phyloP scores from a whole-genome alignment of 2,888 invertebrate genomes.

The Synergus japonicus region DNA sequence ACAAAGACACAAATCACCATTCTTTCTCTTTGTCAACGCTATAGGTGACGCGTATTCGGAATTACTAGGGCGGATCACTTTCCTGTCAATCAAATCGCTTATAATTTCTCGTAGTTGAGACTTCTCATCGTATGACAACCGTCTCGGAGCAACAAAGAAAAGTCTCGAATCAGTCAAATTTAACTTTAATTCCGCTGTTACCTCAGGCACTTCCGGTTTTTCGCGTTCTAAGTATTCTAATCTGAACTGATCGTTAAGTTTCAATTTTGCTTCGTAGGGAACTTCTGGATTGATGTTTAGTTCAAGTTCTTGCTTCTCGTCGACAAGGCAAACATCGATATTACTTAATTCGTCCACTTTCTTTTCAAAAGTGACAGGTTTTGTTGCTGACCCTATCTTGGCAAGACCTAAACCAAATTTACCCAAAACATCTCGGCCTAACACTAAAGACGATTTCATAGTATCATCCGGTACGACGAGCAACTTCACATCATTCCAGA shows the following conservation, averaged over 20 bases:
- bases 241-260: not conserved
- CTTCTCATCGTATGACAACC: no score
- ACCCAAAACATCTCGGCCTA: no score
- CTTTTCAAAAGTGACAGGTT: no score
- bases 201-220: not conserved
- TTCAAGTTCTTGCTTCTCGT: not conserved
- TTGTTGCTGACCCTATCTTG: not conserved
- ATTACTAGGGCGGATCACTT: slow-evolving; percentile 52
- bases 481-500: no score
- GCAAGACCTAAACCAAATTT: not conserved
- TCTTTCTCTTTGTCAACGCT: slow-evolving; percentile 59
- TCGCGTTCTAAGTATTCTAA: not conserved
- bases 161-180: no score
- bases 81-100: slow-evolving; percentile 36
- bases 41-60: slow-evolving; percentile 23
- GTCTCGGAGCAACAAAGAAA: no score
- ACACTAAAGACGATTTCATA: no score
- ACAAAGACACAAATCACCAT: slow-evolving; percentile 49
- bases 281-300: not conserved
- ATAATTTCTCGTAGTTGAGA: no score
- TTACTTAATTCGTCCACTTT: not conserved
- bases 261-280: not conserved
- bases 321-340: not conserved
- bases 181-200: no score
- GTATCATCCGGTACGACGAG: no score